Evolutionary conservation across 2,888 invertebrate genomes (phyloP), one percentile per base, ranked within the genome.

Genomic region (Cyrtodaria siliqua): DNA sequence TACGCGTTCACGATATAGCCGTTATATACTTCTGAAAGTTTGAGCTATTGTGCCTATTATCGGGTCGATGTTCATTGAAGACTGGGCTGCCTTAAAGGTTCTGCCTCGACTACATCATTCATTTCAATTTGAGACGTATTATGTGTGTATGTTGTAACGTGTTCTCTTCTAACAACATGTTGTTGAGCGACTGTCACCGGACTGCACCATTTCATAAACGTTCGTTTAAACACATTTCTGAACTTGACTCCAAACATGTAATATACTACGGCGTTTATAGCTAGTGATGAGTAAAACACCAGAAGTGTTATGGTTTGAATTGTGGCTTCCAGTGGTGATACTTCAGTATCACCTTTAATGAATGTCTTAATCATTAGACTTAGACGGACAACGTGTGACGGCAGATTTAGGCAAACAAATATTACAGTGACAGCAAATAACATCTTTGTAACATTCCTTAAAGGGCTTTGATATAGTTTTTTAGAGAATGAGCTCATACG

Each of bases 381-480:
- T 2, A 84, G 55, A 1, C 86, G 68, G n/a, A 88, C 67, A 14
- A 79, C 75, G 60, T 88, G 87, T 18, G 83, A 85, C 0, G 88
- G 88, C 16, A 86, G 62, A 44, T 79, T 87, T 18, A 88, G 63
- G 6, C 83, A 18, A 3, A 88, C 79, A 52, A 87, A 88, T 42
- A 79, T 80, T 8, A 86, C 71, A 20, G 87, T 86, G 12, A 87
- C 86, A 0, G 85, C 84, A 44, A 86, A 83, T 27, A 88, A 69
- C 74, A 88, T 81, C 16, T 69, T 74, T 4, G 86, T 88, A 12
- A 87, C 85, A 73, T 81, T 81, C 8, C 69, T 63, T n/a, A 59
- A 26, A 0, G 68, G 68, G 27, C 44, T 56, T 20, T 20, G 47
- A 29, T 16, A n/a, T 8, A 29, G 29, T 16, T 18, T 56, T 2